Conservation (phyloP, 2,797 vertebrate genomes). For the Tinamus major region DNA sequence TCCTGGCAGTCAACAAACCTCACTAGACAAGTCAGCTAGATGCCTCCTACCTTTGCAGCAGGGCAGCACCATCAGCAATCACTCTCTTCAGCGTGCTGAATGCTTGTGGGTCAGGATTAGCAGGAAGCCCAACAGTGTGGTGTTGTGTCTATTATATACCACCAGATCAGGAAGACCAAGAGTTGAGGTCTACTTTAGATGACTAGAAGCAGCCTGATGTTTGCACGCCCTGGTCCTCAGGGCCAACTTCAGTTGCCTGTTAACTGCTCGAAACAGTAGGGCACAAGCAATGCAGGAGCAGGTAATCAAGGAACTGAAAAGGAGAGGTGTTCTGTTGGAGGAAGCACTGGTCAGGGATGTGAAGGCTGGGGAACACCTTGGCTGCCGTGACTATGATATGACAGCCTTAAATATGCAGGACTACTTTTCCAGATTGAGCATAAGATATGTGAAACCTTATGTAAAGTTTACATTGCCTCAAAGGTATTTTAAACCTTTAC, state of each 20-base stretch:
- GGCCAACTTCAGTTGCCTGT: not conserved
- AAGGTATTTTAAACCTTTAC: conserved; percentile 17
- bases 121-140: not conserved
- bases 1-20: too few relatives aligned
- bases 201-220: not conserved
- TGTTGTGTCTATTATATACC: not conserved
- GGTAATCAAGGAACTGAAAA: not conserved
- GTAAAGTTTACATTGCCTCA: conserved; percentile 58
- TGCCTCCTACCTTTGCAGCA: too few relatives aligned
- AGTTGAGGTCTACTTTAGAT: not conserved
- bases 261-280: not conserved
- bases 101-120: not conserved
- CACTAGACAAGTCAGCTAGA: too few relatives aligned
- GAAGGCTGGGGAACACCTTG: not conserved
- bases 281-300: not conserved
- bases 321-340: not conserved
- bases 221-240: not conserved
- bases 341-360: not conserved
- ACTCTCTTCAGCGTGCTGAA: too few relatives aligned
- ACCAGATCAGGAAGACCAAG: not conserved
- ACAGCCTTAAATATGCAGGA: conserved; percentile 72
- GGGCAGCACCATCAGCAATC: too few relatives aligned
- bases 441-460: conserved; percentile 47
- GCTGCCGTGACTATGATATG: not conserved
- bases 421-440: conserved; percentile 77